Conservation (phyloP, 1,140 invertebrate genomes). For the Drosophila oshimai region DNA sequence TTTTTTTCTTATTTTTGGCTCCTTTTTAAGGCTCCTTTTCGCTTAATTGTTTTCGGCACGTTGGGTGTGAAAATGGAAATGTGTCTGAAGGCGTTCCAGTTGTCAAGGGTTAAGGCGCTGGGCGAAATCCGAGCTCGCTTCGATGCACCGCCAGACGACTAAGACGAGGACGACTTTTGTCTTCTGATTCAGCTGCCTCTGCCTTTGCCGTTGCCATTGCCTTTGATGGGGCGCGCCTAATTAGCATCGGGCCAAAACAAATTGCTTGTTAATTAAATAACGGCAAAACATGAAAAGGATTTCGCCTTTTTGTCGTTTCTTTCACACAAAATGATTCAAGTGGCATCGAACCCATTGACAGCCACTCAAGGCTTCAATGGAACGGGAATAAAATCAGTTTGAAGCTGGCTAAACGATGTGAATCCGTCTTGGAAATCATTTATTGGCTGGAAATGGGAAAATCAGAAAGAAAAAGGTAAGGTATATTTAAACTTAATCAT, state of each 20-base stretch:
- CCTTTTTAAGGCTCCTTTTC: conserved; percentile 35
- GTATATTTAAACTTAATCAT: not conserved
- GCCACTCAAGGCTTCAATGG: not conserved
- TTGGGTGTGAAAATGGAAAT: conserved; percentile 57
- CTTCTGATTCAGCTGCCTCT: no score
- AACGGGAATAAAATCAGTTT: not conserved
- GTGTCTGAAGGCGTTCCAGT: conserved; percentile 33
- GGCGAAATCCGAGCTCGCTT: conserved; percentile 45
- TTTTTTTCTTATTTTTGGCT: not conserved
- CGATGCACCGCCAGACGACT: conserved; percentile 40
- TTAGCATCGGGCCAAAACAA: conserved; percentile 46
- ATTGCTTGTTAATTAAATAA: conserved; percentile 62
- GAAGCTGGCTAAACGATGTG: not conserved
- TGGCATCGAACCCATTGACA: conserved; percentile 38
- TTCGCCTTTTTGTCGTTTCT: conserved; percentile 15
- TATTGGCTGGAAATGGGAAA: not conserved
- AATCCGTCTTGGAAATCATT: not conserved
- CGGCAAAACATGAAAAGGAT: conserved; percentile 46
- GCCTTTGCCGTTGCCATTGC: no score
- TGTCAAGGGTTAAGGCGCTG: conserved; percentile 26
- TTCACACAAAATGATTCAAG: conserved; percentile 30
- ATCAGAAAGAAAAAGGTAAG: not conserved
- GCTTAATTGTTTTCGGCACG: conserved; percentile 53
- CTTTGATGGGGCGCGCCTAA: conserved; percentile 52
- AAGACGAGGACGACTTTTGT: conserved; percentile 41